A percentile compares a stretch with the other conserved stretches of the same genome.
phyloP scores from a whole-genome alignment of 2,888 invertebrate species.

The Pediacus dermestoides region DNA sequence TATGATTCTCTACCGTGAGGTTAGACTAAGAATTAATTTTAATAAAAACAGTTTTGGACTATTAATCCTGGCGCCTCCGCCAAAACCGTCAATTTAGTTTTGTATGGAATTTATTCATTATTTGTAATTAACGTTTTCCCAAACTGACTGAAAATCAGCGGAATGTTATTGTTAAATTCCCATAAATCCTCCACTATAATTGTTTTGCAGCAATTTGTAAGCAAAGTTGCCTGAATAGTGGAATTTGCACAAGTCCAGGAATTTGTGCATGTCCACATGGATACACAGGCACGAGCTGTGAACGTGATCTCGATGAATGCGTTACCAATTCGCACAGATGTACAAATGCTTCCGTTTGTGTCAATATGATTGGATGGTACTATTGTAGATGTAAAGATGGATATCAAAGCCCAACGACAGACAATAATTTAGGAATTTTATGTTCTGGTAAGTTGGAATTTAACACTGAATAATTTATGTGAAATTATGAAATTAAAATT shows the following conservation, averaged over 20 bases:
- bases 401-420: constrained; percentile 60
- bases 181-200: too few relatives aligned
- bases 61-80: too few relatives aligned
- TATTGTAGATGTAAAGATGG: constrained; percentile 82
- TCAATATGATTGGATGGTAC: constrained; percentile 88
- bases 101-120: too few relatives aligned
- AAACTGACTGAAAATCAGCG: too few relatives aligned
- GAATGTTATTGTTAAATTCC: too few relatives aligned
- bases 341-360: constrained; percentile 71
- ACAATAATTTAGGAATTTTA: constrained; percentile 57
- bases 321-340: constrained; percentile 66
- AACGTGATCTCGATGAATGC: constrained; percentile 86
- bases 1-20: too few relatives aligned
- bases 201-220: constrained; percentile 73
- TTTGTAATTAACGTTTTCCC: too few relatives aligned
- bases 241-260: constrained; percentile 72
- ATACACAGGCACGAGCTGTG: constrained; percentile 78
- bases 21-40: too few relatives aligned
- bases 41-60: too few relatives aligned
- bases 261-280: constrained; percentile 77
- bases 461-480: too few relatives aligned
- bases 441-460: constrained; percentile 65
- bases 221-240: constrained; percentile 79
- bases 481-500: too few relatives aligned
- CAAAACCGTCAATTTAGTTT: too few relatives aligned